These are phyloP conservation scores for Scophthalmus maximus DNA, from an alignment of 2,113 vertebrate species.

Conservation along the genomic window DNA sequence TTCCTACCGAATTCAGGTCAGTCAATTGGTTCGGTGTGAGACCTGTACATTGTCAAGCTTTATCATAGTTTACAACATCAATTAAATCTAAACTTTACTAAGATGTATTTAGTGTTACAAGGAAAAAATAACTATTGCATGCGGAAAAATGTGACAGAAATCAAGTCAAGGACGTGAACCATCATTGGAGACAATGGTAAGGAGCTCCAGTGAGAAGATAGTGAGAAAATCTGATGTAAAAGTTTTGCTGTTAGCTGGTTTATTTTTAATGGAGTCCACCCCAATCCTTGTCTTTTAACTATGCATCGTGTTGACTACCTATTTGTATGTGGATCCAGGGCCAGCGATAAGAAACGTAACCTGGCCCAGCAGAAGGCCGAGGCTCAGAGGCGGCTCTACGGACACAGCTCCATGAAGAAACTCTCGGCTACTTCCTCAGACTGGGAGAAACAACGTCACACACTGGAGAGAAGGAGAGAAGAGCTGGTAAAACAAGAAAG, in stretches of 20 bases:
- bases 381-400: constrained; percentile 94
- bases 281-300: background rate
- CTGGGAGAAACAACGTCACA: constrained; percentile 94
- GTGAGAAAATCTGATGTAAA: background rate
- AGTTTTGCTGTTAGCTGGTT: background rate
- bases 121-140: background rate
- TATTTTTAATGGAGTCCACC: too few relatives aligned
- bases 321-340: constrained; percentile 80
- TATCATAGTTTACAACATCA: background rate
- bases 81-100: background rate
- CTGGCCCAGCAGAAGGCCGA: constrained; percentile 97
- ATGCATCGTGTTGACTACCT: background rate
- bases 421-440: constrained; percentile 91
- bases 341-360: constrained; percentile 96
- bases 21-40: background rate
- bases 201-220: background rate
- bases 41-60: constrained; percentile 9
- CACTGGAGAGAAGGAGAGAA: constrained; percentile 91
- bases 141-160: background rate
- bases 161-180: background rate
- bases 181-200: background rate
- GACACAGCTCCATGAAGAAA: constrained; percentile 91
- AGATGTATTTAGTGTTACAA: background rate
- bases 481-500: constrained; percentile 87
- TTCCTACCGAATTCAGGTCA: constrained; percentile 22